Percentiles rank a stretch among this genome's conserved stretches.
Conservation (phyloP, 2,113 vertebrate species). For the Actenoides lindsayi region DNA sequence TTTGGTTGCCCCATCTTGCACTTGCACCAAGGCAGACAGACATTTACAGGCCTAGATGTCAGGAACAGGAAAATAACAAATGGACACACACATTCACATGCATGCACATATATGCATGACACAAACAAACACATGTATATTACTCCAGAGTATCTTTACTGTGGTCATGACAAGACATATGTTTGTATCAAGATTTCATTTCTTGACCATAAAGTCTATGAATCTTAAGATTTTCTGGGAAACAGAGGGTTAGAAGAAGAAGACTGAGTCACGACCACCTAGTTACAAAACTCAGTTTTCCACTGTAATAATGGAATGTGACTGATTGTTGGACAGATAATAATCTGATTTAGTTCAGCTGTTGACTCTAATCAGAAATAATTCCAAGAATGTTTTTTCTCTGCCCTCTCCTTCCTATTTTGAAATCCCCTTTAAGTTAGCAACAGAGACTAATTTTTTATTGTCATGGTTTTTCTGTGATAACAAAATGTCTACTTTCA, state of each 20-base stretch:
- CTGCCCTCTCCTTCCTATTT: neutral
- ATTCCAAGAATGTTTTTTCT: neutral
- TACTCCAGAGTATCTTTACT: neutral
- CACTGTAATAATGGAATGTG: neutral
- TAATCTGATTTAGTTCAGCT: neutral
- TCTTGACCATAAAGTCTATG: neutral
- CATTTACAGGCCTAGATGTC: neutral
- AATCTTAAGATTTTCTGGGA: neutral
- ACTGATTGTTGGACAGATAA: neutral
- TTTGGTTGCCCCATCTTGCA: neutral
- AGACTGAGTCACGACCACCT: neutral
- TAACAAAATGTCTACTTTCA: neutral
- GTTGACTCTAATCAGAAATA: neutral
- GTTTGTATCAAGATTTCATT: neutral
- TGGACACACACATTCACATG: neutral
- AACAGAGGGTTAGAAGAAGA: neutral
- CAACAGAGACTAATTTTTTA: neutral
- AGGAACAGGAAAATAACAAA: neutral
- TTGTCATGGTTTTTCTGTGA: neutral
- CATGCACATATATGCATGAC: no score
- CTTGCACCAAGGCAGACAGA: neutral
- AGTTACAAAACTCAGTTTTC: neutral
- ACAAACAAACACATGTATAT: neutral
- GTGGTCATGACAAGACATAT: neutral
- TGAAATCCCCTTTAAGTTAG: neutral